A percentile compares a stretch with the other conserved stretches of the same genome.
These are phyloP conservation scores for Neodiprion pinetum DNA, from an alignment of 1,140 invertebrate species.

Conservation along the genomic window DNA sequence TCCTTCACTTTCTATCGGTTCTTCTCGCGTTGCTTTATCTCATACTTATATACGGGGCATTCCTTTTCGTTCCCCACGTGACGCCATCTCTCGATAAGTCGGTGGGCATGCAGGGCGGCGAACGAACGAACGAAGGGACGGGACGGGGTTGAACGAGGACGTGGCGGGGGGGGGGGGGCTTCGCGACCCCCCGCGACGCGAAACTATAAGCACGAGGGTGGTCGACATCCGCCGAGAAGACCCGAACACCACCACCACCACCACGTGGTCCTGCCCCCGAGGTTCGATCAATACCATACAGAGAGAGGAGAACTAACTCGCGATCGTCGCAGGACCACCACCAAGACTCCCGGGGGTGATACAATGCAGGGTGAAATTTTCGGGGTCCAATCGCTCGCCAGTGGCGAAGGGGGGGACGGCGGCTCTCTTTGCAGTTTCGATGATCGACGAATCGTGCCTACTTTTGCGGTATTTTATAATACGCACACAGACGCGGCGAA, in stretches of 20 bases:
- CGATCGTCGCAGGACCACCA: neutral
- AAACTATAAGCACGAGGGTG: too few relatives aligned
- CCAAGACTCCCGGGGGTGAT: neutral
- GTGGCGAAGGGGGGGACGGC: neutral
- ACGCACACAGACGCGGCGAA: neutral
- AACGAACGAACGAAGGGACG: too few relatives aligned
- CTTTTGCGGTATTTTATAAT: neutral
- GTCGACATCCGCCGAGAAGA: too few relatives aligned
- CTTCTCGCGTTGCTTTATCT: constrained; percentile 36
- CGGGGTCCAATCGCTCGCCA: neutral
- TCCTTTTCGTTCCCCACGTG: neutral
- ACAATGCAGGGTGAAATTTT: neutral
- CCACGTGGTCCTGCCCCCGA: too few relatives aligned
- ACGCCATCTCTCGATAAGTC: constrained; percentile 4
- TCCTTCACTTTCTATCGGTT: neutral
- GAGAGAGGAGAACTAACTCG: neutral
- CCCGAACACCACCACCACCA: too few relatives aligned
- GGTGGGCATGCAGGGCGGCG: constrained; percentile 22
- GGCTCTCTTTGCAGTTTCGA: neutral
- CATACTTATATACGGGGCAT: neutral
- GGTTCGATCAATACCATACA: neutral
- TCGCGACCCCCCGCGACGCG: too few relatives aligned
- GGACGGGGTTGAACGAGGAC: too few relatives aligned
- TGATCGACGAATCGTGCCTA: neutral
- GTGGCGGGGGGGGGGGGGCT: too few relatives aligned